Evolutionary conservation across 2,797 vertebrate species (phyloP), one percentile per base, ranked within the genome.

Genomic region (Cossypha heuglini): DNA sequence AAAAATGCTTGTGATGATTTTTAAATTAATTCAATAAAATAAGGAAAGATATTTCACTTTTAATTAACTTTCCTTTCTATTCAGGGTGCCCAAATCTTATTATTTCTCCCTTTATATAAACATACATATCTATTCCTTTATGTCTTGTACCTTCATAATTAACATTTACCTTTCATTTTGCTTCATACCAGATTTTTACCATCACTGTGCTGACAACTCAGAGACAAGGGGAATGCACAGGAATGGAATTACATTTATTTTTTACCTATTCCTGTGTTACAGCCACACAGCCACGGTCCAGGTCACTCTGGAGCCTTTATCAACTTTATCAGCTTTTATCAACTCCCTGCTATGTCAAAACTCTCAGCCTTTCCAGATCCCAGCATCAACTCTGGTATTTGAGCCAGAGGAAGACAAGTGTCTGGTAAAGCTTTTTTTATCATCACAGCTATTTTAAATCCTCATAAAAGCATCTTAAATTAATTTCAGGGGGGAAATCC

Each of bases 261-360:
- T 74, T 64, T 42, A 37, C 11, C 5, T 33, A 0, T 29, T 31
- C 11, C 33, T 16, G 2, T 2, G 0, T 35, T 17, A 4, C 4
- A 73, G 45, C 16, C 26, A 17, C 0, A 4, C 3, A 73, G 58
- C 19, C n/a, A 20, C 0, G 0, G 6, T 3, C 72, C 21, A 54
- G 71, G 48, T 10, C 10, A 17, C 17, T 37, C 33, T 57, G 69
- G 18, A 83, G 21, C 14, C 11, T 80, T 37, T 37, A 37, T 37
- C 37, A 37, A 37, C 37, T 37, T 37, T 37, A 37, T 37, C 25
- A 87, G 31, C 11, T 71, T 72, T 25, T 46, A 8, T 5, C n/a
- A 62, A 5, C 8, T 46, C 37, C 9, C 26, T 31, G 7, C 13
- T 54, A 8, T 0, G 5, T 9, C 2, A 7, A 24, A 38, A 16